Base-by-base conservation (phyloP, 2,888 invertebrate genomes). In the Limnephilus rhombicus region DNA sequence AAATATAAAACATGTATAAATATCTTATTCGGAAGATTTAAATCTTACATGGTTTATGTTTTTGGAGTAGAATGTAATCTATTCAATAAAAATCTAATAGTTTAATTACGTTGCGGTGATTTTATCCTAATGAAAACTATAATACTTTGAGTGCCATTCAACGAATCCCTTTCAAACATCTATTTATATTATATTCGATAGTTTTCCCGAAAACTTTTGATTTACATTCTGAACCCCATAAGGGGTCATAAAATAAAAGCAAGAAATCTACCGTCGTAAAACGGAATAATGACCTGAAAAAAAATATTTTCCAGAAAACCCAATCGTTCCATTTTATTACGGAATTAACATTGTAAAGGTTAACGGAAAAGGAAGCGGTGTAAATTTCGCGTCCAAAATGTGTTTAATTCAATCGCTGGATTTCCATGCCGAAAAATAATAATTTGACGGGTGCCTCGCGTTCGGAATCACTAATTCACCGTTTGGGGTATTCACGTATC, bases 401-500 rank as follows among this genome's bases (percentile, higher is more conserved):
- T 37, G 88, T 88, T 91, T 89, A 89, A 91, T 91, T 91, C 91
- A 91, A 91, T 91, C 89, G 89, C 29, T 83, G 41, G 45, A 83
- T 81, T 91, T 90, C 85, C 89, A 91, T 85, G 91, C 49, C 81
- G 88, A 91, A 91, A 91, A 68, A 24, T 68, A 68, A 91, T 91
- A 91, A 91, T 91, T 91, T 91, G 89, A 91, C 89, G 91, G 87
- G 31, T 82, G 88, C 68, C 53, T 89, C 91, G 91, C 91, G 89
- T 41, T 68, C 85, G 31, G 91, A 83, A 91, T 91, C 87, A 80
- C 87, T 91, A 91, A 91, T 91, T 53, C 86, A 18, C 37, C 80
- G 80, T 89, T 89, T 82, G 29, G 81, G 89, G 82, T 89, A 89
- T 89, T 89, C 90, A 24, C 83, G 91, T 92, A 92, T 92, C 91